These are phyloP conservation scores for Scolanthus callimorphus DNA, from an alignment of 92 coral and sea anemone species.

Conservation along the genomic window DNA sequence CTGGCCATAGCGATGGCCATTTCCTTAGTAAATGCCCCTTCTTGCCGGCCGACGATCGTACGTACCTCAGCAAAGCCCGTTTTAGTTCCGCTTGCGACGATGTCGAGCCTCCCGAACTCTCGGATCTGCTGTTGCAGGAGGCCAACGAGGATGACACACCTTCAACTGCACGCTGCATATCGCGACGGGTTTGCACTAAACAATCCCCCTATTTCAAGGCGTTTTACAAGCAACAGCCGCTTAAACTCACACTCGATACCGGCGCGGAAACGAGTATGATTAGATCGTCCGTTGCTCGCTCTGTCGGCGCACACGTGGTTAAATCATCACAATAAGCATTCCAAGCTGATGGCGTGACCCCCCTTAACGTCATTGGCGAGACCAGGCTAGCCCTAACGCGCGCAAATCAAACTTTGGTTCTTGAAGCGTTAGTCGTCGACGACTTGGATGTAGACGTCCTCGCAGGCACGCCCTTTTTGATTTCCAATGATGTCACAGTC, in stretches of 20 bases:
- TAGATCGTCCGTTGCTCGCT: conserved; percentile 16
- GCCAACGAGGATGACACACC: conserved; percentile 1
- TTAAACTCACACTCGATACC: conserved; percentile 34
- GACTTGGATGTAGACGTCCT: conserved; percentile 48
- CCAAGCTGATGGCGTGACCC: conserved; percentile 43
- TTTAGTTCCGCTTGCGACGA: conserved; percentile 11
- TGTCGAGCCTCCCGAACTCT: neutral
- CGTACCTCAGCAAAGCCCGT: conserved; percentile 22
- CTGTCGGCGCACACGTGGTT: conserved; percentile 13
- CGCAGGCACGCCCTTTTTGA: conserved; percentile 61
- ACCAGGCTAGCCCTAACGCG: conserved; percentile 22
- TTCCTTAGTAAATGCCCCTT: no score
- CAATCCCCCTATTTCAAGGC: conserved; percentile 40
- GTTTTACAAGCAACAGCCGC: conserved; percentile 36
- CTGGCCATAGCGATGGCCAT: no score
- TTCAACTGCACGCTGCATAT: neutral
- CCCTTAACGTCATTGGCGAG: conserved; percentile 44
- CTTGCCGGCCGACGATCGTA: conserved; percentile 45
- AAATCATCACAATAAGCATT: conserved; percentile 38
- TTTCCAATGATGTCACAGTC: conserved; percentile 49
- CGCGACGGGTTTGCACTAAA: conserved; percentile 40
- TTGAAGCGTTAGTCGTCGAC: conserved; percentile 42
- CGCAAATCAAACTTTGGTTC: conserved; percentile 20
- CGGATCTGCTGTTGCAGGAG: neutral
- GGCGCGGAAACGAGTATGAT: conserved; percentile 57